Percentiles rank a stretch among this genome's conserved stretches.
These are phyloP conservation scores for Peromyscus attwateri DNA, from an alignment of 2,797 vertebrate species.

Conservation along the genomic window DNA sequence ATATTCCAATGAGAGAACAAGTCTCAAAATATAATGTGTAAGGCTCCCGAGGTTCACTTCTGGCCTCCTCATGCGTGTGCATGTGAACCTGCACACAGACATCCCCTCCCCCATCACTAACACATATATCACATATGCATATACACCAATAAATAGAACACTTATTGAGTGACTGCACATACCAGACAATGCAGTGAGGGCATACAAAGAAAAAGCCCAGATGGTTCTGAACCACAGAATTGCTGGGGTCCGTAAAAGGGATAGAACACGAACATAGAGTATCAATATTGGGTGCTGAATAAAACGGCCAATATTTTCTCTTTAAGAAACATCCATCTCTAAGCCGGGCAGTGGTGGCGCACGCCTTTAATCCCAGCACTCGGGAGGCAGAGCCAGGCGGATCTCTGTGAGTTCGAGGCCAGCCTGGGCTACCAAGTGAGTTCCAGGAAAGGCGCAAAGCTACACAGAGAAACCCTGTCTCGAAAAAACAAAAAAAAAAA, in stretches of 20 bases:
- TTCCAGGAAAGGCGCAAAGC: no score
- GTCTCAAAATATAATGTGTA: background rate
- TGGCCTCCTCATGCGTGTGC: background rate
- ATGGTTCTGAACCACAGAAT: rapidly evolving
- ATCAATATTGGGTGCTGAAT: rapidly evolving
- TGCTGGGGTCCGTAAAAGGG: rapidly evolving
- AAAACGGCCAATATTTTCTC: rapidly evolving
- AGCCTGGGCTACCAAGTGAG: no score
- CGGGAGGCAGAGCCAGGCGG: no score
- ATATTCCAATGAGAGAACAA: background rate
- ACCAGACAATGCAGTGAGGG: rapidly evolving
- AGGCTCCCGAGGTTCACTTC: background rate
- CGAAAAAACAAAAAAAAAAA: no score
- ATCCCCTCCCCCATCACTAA: no score
- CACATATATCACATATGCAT: background rate
- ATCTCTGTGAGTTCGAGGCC: no score
- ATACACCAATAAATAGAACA: no score
- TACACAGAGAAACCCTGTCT: no score
- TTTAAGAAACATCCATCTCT: rapidly evolving
- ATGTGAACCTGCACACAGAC: background rate
- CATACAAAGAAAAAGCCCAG: rapidly evolving
- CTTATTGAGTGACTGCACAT: background rate
- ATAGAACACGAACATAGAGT: rapidly evolving
- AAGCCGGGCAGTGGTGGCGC: no score
- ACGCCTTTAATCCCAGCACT: no score